These are phyloP conservation scores for Anoplolepis gracilipes DNA, from an alignment of 1,140 invertebrate genomes.

Conservation along the genomic window DNA sequence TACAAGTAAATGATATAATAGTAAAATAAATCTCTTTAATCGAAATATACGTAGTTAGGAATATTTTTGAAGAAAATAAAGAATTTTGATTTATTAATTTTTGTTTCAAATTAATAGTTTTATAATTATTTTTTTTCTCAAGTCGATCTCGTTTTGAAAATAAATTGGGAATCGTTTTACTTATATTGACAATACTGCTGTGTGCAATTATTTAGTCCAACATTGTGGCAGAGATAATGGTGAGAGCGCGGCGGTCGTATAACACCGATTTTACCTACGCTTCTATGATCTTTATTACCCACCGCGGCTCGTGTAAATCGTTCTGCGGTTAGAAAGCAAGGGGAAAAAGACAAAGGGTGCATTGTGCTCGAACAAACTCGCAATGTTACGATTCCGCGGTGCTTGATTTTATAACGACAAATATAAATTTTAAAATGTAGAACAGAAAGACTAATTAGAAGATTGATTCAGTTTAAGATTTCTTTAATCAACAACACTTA, in stretches of 20 bases:
- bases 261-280: slow-evolving; percentile 34
- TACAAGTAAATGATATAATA: too few relatives aligned
- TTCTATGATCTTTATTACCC: slow-evolving; percentile 53
- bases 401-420: slow-evolving; percentile 17
- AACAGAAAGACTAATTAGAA: not conserved
- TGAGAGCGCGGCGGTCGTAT: not conserved
- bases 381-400: not conserved
- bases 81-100: not conserved
- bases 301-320: slow-evolving; percentile 30
- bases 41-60: too few relatives aligned
- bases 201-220: not conserved
- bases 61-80: not conserved
- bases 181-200: not conserved
- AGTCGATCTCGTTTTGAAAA: not conserved
- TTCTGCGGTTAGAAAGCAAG: slow-evolving; percentile 19
- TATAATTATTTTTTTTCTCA: not conserved
- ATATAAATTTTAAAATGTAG: slow-evolving; percentile 26
- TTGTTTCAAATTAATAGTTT: not conserved
- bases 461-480: not conserved
- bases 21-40: too few relatives aligned
- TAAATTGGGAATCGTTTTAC: not conserved
- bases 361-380: slow-evolving; percentile 10
- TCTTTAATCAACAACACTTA: not conserved
- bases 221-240: slow-evolving; percentile 16
- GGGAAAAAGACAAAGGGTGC: not conserved